Percentiles rank a stretch among this genome's conserved stretches.
Evolutionary conservation across 2,113 vertebrate genomes (phyloP).

Genomic region (Etheostoma spectabile): DNA sequence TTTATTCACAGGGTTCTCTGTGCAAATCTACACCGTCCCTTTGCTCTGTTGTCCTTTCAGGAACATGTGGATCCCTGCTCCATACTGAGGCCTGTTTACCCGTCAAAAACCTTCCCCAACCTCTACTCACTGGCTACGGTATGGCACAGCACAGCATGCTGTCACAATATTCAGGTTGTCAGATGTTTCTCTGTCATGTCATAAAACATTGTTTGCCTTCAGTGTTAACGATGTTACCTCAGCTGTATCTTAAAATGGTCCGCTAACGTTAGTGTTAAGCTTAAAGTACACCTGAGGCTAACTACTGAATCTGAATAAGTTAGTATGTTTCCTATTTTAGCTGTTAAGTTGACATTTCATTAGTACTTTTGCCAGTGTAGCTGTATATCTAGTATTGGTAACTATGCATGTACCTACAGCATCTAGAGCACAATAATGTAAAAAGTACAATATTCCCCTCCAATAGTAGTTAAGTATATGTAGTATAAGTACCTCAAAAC

Average conservation of each 20-base stretch:
- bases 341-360: not conserved
- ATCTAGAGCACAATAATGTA: too few relatives aligned
- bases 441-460: not conserved
- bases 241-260: not conserved
- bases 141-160: constrained; percentile 51
- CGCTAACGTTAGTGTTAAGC: not conserved
- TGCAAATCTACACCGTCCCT: not conserved
- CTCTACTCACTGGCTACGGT: constrained; percentile 96
- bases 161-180: not conserved
- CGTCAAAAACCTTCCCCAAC: constrained; percentile 98
- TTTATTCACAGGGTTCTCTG: not conserved
- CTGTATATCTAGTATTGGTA: not conserved
- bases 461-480: not conserved
- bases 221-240: not conserved
- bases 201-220: not conserved
- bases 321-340: not conserved
- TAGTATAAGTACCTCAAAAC: not conserved
- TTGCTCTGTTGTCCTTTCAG: constrained; percentile 75
- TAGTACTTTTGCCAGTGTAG: not conserved
- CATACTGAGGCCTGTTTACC: constrained; percentile 98
- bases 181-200: not conserved
- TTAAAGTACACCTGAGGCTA: not conserved
- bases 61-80: constrained; percentile 95
- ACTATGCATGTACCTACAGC: too few relatives aligned
- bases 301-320: not conserved